Evolutionary conservation across 2,797 vertebrate species (phyloP), one percentile per base, ranked within the genome.

Genomic region (Tenualosa thibaudeaui): DNA sequence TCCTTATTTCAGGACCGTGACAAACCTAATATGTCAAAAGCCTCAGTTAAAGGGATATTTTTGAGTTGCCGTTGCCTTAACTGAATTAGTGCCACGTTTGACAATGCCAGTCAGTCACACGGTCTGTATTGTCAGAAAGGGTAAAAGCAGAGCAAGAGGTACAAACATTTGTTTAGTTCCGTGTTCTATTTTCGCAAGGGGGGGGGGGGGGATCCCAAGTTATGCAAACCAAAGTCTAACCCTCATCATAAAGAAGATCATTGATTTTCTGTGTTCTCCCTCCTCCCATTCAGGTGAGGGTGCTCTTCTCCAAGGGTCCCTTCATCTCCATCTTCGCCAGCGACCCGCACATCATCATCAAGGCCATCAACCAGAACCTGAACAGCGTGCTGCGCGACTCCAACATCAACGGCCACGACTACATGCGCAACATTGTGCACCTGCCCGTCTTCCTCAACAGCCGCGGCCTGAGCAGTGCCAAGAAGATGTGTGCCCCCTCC

Each of bases 311-410:
- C n/a, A 98, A 99, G 90, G 98, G 98, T 2, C 97, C 98, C 0
- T 99, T 99, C 92, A 99, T 99, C 92, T 97, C 98, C 82, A 95
- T 99, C 93, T 99, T 99, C 82, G 98, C 98, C 84, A 99, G 98
- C 87, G 98, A 99, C 87, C 98, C 98, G 0, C 98, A 99, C 90
- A 99, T 99, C 90, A 99, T 99, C 88, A 99, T 99, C 90, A 99
- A 99, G 89, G 98, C 98, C 81, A 99, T 99, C 90, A 99, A 99
- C 92, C 98, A 99, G 95, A 98, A 98, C 93, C 97, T 99, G 82
- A 98, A 96, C 92, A 98, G 97, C 13, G 97, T 99, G 84, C 95
- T 99, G 0, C 92, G 98, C 0, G 98, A 99, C 90, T 99, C 98
- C 83, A 99, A 99, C 93, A 99, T 99, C 90, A 99, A 99, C 3